Evolutionary conservation across 2,113 vertebrate genomes (phyloP), one percentile per base, ranked within the genome.

Genomic region (Fukomys damarensis): DNA sequence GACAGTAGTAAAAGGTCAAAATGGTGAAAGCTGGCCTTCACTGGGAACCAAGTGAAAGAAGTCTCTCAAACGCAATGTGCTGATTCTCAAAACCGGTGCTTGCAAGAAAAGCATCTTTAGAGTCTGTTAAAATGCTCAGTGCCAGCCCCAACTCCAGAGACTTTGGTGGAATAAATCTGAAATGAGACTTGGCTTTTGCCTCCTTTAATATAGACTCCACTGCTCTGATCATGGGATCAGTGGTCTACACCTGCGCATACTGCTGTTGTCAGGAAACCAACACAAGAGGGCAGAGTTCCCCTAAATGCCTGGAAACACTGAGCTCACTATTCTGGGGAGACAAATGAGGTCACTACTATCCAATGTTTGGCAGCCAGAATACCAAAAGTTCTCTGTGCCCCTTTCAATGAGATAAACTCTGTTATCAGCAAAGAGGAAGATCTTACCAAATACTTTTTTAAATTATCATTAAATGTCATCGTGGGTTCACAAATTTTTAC

Each of bases 281-380:
- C 35, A 10, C 5, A 0, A 56, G 41, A 20, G 6, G n/a, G 0
- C 3, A 0, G 12, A 2, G 10, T 19, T 43, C 19, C 46, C 22
- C 7, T 4, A 4, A 81, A 22, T 4, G 7, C 58, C 72, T 26
- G 28, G 38, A 59, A 65, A 49, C 24, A 19, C 14, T 3, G 32
- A 13, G 3, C 46, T n/a, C 35, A 22, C 38, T 19, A 12, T 19
- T 81, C 46, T 41, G 19, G 9, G 28, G 5, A 66, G 30, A 35
- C 41, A 38, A 84, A 41, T 3, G 38, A 59, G 24, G 54, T 24
- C 12, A 26, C 59, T 26, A 17, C 22, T 38, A 14, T 66, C 20
- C 26, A 65, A 49, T 20, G 13, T 41, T 20, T 19, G 32, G 16
- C 43, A 85, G 52, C 24, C n/a, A 49, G 28, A 77, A 87, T 17